Conservation (phyloP, 2,888 invertebrate species). For the Xestia rhomboidea region DNA sequence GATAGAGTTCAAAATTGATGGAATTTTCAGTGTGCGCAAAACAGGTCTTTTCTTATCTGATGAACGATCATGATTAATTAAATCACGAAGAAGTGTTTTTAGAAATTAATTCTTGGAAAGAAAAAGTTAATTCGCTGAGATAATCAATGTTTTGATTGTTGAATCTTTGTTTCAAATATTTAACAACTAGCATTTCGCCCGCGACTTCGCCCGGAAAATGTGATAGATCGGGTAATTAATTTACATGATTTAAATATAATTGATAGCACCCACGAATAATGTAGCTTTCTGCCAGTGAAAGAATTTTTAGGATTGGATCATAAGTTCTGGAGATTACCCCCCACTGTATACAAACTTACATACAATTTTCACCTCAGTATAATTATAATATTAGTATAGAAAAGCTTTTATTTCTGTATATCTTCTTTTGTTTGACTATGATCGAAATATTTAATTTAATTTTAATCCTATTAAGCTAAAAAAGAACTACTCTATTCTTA, state of each 20-base stretch:
- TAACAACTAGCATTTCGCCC: background rate
- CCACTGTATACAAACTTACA: too few relatives aligned
- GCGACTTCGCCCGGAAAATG: too few relatives aligned
- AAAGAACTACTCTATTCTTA: slow-evolving; percentile 11
- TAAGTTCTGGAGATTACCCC: too few relatives aligned
- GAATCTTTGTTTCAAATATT: slow-evolving; percentile 3
- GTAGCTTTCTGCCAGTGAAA: too few relatives aligned
- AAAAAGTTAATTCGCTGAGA: slow-evolving; percentile 29
- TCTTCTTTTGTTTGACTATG: background rate
- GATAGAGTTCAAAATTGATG: slow-evolving; percentile 31
- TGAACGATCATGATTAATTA: slow-evolving; percentile 51
- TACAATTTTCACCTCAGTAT: too few relatives aligned
- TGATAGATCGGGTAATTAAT: too few relatives aligned
- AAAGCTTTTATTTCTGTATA: background rate
- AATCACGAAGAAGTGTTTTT: slow-evolving; percentile 58
- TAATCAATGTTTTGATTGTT: slow-evolving; percentile 25
- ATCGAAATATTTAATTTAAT: slow-evolving; percentile 1
- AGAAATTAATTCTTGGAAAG: slow-evolving; percentile 28
- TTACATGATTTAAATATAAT: too few relatives aligned
- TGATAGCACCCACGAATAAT: too few relatives aligned
- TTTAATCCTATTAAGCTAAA: slow-evolving; percentile 12
- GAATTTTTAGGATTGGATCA: too few relatives aligned
- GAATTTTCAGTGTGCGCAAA: slow-evolving; percentile 15
- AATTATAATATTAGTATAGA: too few relatives aligned
- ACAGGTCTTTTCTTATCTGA: slow-evolving; percentile 35